Evolutionary conservation across 2,797 vertebrate species (phyloP), one percentile per base, ranked within the genome.

Genomic region (Meda fulgida): DNA sequence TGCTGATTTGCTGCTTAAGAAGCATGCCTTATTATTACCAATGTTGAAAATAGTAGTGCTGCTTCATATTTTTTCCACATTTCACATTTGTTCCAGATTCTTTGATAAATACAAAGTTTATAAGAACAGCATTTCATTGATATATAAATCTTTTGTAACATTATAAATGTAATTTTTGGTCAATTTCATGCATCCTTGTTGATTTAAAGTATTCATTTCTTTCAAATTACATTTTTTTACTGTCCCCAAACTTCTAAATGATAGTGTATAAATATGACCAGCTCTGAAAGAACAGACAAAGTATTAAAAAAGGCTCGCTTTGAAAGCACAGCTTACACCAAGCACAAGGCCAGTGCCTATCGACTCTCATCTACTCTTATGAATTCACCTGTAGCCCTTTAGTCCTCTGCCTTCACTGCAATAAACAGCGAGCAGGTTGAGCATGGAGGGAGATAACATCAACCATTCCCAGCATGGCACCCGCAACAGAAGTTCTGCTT

Each of bases 331-430:
- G 36, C 69, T 60, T 72, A 26, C 67, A 82, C 34, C 9, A 13
- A 78, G 65, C 60, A 73, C 16, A 63, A 65, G 23, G 38, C 63
- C 63, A 23, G 19, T 38, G 51, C 29, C 72, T 46, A 76, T 87
- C 65, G 18, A 53, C 72, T 53, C 71, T 70, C 81, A 72, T 84
- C 78, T 82, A 63, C 70, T 51, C 46, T 66, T 84, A 76, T 43
- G 26, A 69, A 84, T 78, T 83, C 85, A 87, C 58, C 34, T 75
- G 75, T 70, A 58, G 60, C 71, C 70, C 85, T 79, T 79, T 78
- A 81, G 66, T 55, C 58, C 76, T 81, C 53, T 38, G 60, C 40
- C 60, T 79, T 43, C 51, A 4, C 69, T 43, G 53, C 72, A 86
- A 80, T 85, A 87, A 89, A 83, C 79, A 82, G 63, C 3, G 26